A percentile compares a stretch with the other conserved stretches of the same genome.
Conservation (phyloP, 2,888 invertebrate genomes). For the Anthrax anthrax region DNA sequence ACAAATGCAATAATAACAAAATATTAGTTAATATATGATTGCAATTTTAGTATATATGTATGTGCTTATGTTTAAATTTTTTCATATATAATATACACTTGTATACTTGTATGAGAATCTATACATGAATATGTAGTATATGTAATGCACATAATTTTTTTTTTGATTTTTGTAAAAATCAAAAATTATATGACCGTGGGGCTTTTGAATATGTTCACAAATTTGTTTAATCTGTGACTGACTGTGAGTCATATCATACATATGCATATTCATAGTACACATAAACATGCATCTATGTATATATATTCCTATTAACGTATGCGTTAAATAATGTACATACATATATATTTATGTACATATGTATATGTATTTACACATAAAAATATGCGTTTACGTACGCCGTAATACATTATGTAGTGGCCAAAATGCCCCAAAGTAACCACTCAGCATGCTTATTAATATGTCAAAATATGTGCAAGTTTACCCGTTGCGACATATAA, state of each 20-base stretch:
- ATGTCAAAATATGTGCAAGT: conserved; percentile 6
- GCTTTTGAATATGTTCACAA: conserved; percentile 7
- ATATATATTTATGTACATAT: too few species aligned
- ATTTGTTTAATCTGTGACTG: conserved; percentile 3
- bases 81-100: conserved; percentile 7
- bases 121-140: too few species aligned
- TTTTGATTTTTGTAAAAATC: not conserved
- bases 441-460: conserved; percentile 9
- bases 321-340: too few species aligned
- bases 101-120: not conserved
- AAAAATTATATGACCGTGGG: conserved; percentile 4
- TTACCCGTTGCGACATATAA: not conserved
- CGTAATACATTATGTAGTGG: not conserved
- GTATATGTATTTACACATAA: too few species aligned
- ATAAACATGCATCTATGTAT: too few species aligned
- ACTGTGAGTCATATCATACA: not conserved
- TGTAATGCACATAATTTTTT: too few species aligned
- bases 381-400: too few species aligned
- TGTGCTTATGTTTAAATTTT: too few species aligned
- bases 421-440: not conserved
- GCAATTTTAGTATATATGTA: too few species aligned
- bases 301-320: too few species aligned
- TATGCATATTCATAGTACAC: too few species aligned
- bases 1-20: not conserved
- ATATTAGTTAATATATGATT: too few species aligned